A percentile compares a stretch with the other conserved stretches of the same genome.
Evolutionary conservation across 1,140 invertebrate species (phyloP).

Genomic region (Danaus melanippus): DNA sequence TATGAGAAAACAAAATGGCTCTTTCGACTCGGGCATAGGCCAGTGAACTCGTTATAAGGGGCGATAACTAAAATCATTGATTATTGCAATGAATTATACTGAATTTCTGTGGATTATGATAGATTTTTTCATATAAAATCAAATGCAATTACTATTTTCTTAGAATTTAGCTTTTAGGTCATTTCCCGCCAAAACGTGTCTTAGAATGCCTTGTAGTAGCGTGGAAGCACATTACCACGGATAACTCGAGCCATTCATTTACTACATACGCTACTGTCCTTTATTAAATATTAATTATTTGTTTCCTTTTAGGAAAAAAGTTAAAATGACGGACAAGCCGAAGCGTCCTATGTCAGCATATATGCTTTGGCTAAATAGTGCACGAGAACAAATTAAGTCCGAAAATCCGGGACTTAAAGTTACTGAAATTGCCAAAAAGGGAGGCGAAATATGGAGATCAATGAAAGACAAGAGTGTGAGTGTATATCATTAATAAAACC

Average conservation of each 20-base stretch:
- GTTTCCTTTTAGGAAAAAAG: conserved; percentile 67
- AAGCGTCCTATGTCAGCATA: conserved; percentile 90
- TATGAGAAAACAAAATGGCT: conserved; percentile 71
- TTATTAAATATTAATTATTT: conserved; percentile 27
- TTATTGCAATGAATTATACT: conserved; percentile 27
- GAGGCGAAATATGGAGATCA: conserved; percentile 88
- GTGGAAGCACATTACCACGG: conserved; percentile 35
- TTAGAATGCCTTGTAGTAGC: conserved; percentile 27
- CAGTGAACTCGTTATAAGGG: conserved; percentile 68
- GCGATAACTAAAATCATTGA: conserved; percentile 59
- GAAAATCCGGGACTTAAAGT: conserved; percentile 86
- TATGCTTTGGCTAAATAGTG: conserved; percentile 91
- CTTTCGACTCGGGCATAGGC: conserved; percentile 66
- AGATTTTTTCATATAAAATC: conserved; percentile 13
- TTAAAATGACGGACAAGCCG: conserved; percentile 86
- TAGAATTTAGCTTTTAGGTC: conserved; percentile 26
- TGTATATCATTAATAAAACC: conserved; percentile 25
- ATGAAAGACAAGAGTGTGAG: conserved; percentile 86
- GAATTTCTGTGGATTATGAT: conserved; percentile 23
- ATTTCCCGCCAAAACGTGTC: conserved; percentile 69
- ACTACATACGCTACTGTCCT: conserved; percentile 39
- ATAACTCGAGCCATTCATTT: conserved; percentile 19
- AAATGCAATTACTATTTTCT: conserved; percentile 16
- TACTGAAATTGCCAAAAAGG: conserved; percentile 89
- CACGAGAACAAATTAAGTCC: conserved; percentile 84